Base-by-base conservation (phyloP, 2,888 invertebrate genomes). In the Tryphoninae sp. region DNA sequence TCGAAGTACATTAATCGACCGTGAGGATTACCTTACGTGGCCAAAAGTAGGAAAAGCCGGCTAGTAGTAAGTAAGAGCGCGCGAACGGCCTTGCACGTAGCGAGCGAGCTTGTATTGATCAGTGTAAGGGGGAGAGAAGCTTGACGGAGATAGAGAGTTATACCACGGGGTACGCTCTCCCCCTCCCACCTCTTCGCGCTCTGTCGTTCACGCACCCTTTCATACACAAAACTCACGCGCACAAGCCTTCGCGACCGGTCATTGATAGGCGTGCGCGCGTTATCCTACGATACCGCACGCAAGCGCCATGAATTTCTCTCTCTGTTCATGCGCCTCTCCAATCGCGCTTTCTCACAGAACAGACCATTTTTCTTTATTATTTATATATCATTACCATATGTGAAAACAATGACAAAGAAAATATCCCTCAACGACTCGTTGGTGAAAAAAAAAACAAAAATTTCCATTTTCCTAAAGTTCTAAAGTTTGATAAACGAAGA, bases 71-170 rank as follows among this genome's bases (percentile, higher is more conserved):
- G 71, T 22, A 61, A 33, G 67, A 71, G 74, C 87, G 87, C 89
- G 88, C 89, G 89, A 89, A 84, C 89, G 90, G 90, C 90, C 90
- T 91, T 91, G 90, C 89, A 90, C 89, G 89, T 90, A 89, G 89
- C 65, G 55, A 13, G 55, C 55, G 55, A 64, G 65, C 74, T 65
- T 75, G 74, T 75, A 75, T 75, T 75, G 74, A 75, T 75, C 74
- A 75, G 74, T 55, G 49, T 65, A 65, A 65, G 45, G 74, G 65
- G 74, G 45, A 72, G 71, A 22, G 65, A 40, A 65, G 58, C 65
- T 55, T 45, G 74, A 9, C 55, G 65, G 74, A 65, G 74, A 75
- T 42, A 65, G 40, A 59, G 22, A 64, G 40, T 49, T 19, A 53
- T n/a, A 53, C n/a, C n/a, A 45, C 53, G n/a, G 49, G 13, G 49